Evolutionary conservation across 2,797 vertebrate genomes (phyloP), one percentile per base, ranked within the genome.

Genomic region (Leptodactylus fallax): DNA sequence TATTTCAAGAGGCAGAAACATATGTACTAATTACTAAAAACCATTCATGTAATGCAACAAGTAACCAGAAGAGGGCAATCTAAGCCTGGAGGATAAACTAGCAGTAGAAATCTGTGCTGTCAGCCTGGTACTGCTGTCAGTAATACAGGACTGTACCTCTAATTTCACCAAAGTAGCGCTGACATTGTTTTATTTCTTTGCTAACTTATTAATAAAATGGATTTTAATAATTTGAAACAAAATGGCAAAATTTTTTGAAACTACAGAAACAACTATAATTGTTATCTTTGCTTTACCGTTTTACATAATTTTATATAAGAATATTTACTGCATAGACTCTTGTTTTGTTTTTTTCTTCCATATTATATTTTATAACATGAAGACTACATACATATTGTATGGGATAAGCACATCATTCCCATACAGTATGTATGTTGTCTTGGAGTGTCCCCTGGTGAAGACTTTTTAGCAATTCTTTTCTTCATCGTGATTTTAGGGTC

Each of bases 11-110:
- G 36, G 36, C 36, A 36, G 36, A 36, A 36, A 4, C 36, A 36
- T 36, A 2, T 36, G 36, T 36, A 36, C 8, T 1, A 53, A 12
- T 25, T n/a, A 53, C 21, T n/a, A 77, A 25, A 25, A 69, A 51
- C 19, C 5, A 10, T 61, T 21, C 7, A 17, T 51, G 83, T 45
- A 77, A 77, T 85, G 45, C 27, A 65, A 9, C 53, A 58, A 10
- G 27, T 14, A n/a, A 27, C 83, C 87, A 67, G 60, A 13, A 86
- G 87, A 79, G 69, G 87, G 87, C 87, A 86, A 9, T 47, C 25
- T 36, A 85, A 82, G 87, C 60, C 79, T 27, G n/a, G 69, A 25
- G 21, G 19, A 74, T 79, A 79, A 72, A n/a, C n/a, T 49, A 25
- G 5, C 14, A n/a, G 27, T 45, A 61, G 36, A 76, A 25, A 61